Conservation (phyloP, 2,797 vertebrate genomes). For the Lepilemur septentrionalis region DNA sequence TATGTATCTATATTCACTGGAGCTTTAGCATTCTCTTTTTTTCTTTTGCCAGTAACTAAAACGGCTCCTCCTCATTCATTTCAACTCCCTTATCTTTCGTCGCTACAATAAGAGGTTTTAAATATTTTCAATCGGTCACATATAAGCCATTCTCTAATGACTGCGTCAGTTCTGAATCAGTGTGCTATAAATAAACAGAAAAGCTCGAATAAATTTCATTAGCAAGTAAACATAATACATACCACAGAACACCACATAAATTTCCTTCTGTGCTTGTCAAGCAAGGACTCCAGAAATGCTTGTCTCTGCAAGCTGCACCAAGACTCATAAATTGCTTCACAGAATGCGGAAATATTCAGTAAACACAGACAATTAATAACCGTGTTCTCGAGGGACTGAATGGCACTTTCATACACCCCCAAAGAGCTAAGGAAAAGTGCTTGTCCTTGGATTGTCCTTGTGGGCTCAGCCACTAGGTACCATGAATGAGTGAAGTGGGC, state of each 20-base stretch:
- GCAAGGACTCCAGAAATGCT: constrained; percentile 48
- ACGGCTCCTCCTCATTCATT: constrained; percentile 16
- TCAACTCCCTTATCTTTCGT: neutral
- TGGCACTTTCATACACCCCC: neutral
- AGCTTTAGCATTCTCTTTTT: neutral
- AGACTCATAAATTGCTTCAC: constrained; percentile 38
- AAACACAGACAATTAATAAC: constrained; percentile 59
- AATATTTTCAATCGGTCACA: constrained; percentile 60
- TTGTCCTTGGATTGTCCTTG: constrained; percentile 26
- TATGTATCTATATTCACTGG: neutral
- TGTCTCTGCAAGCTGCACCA: constrained; percentile 50
- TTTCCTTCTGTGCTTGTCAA: constrained; percentile 56
- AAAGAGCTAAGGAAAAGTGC: neutral
- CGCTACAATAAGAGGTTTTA: constrained; percentile 32
- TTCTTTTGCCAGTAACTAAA: neutral
- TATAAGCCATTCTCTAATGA: constrained; percentile 51
- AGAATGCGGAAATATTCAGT: constrained; percentile 25
- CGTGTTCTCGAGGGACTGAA: neutral
- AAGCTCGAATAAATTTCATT: constrained; percentile 69
- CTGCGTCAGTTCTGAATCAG: constrained; percentile 39
- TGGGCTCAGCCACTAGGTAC: neutral
- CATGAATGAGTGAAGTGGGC: neutral
- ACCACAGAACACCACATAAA: constrained; percentile 53
- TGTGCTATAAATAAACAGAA: constrained; percentile 69
- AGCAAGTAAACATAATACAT: constrained; percentile 67